Evolutionary conservation across 1,140 invertebrate genomes (phyloP).

Genomic region (Drosophila ficusphila): DNA sequence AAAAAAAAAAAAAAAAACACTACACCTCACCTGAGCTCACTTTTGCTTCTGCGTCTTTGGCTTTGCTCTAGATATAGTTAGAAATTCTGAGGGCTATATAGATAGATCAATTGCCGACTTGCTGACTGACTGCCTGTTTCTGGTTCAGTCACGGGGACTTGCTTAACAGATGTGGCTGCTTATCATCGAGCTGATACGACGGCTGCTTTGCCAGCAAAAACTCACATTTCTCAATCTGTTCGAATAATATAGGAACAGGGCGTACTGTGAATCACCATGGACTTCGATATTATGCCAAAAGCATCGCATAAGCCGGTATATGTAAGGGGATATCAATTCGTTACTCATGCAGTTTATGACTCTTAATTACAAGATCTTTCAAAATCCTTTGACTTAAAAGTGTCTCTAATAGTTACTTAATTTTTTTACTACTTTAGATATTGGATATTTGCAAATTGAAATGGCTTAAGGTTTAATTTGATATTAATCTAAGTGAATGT

Average conservation of each 20-base stretch:
- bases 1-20: background rate
- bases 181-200: constrained; percentile 38
- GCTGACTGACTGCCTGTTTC: constrained; percentile 1
- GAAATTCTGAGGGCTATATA: constrained; percentile 42
- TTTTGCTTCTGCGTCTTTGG: constrained; percentile 25
- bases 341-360: background rate
- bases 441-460: no score
- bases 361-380: no score
- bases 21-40: constrained; percentile 6
- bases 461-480: no score
- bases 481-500: no score
- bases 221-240: constrained; percentile 8
- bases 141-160: constrained; percentile 32
- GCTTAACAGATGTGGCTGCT: constrained; percentile 50
- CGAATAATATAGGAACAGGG: constrained; percentile 13
- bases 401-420: no score
- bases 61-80: constrained; percentile 34
- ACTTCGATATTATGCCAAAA: background rate
- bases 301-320: background rate
- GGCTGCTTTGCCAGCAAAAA: background rate
- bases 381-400: no score
- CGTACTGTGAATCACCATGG: constrained; percentile 28
- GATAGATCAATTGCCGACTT: constrained; percentile 46
- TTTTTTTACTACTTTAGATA: no score
- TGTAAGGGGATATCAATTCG: background rate